Percentiles rank a stretch among this genome's conserved stretches.
Conservation (phyloP, 2,888 invertebrate species). For the Plebejus argus region DNA sequence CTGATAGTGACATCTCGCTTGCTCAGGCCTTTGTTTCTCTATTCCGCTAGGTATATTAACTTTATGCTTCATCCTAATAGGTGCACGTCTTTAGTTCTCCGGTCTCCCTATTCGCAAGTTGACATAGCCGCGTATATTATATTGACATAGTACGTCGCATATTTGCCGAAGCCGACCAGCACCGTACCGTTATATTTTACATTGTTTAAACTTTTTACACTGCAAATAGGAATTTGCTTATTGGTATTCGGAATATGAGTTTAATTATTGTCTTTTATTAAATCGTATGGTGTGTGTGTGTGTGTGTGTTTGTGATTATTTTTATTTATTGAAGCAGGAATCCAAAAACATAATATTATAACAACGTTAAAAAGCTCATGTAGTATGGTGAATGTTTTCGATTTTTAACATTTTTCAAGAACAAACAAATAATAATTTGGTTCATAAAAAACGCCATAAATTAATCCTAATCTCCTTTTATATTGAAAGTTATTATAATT, state of each 20-base stretch:
- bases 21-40: no score
- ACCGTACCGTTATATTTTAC: constrained; percentile 21
- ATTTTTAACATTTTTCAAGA: neutral
- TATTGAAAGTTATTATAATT: neutral
- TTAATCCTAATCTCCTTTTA: no score
- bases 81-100: neutral
- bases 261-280: neutral
- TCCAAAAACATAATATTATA: no score
- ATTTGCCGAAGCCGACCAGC: neutral
- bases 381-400: no score
- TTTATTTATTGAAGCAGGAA: no score
- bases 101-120: neutral
- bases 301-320: neutral
- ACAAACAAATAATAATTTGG: neutral
- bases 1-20: no score
- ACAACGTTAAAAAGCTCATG: no score
- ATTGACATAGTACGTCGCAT: constrained; percentile 12
- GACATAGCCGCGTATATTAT: constrained; percentile 17
- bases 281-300: neutral
- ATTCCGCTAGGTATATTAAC: no score
- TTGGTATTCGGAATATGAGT: neutral
- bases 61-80: neutral
- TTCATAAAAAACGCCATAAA: neutral
- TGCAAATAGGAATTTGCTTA: neutral
- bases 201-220: constrained; percentile 5